A percentile compares a stretch with the other conserved stretches of the same genome.
Evolutionary conservation across 2,888 invertebrate species (phyloP).

Genomic region (Aquatica leii): DNA sequence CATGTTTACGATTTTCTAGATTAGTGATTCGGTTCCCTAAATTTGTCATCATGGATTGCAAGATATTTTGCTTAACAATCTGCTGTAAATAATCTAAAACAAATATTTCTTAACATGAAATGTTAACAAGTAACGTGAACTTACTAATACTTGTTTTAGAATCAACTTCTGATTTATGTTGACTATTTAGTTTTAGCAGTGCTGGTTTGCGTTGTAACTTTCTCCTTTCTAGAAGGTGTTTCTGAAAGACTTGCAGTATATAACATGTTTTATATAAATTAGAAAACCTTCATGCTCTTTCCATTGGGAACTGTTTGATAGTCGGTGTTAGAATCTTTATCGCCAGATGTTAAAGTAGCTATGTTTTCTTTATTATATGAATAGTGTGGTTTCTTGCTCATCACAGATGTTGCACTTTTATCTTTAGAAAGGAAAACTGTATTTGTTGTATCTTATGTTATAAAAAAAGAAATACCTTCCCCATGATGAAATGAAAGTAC

Average conservation of each 20-base stretch:
- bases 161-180: background rate
- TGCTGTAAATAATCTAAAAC: slow-evolving; percentile 6
- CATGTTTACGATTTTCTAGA: too few relatives aligned
- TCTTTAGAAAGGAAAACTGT: too few relatives aligned
- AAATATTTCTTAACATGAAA: background rate
- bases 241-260: background rate
- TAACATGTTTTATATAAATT: background rate
- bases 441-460: background rate
- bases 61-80: background rate
- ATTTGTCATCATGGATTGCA: background rate
- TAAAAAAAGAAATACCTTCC: background rate
- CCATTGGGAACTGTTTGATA: too few relatives aligned
- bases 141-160: background rate
- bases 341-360: background rate
- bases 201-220: too few relatives aligned
- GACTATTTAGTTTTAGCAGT: too few relatives aligned
- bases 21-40: background rate
- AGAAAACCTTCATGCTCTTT: background rate
- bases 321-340: too few relatives aligned
- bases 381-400: background rate
- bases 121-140: background rate
- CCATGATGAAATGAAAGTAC: background rate
- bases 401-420: background rate
- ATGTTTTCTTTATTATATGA: too few relatives aligned
- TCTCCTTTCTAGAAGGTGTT: background rate